Base-by-base conservation (phyloP, 2,888 invertebrate genomes). In the Eremobia ochroleuca region DNA sequence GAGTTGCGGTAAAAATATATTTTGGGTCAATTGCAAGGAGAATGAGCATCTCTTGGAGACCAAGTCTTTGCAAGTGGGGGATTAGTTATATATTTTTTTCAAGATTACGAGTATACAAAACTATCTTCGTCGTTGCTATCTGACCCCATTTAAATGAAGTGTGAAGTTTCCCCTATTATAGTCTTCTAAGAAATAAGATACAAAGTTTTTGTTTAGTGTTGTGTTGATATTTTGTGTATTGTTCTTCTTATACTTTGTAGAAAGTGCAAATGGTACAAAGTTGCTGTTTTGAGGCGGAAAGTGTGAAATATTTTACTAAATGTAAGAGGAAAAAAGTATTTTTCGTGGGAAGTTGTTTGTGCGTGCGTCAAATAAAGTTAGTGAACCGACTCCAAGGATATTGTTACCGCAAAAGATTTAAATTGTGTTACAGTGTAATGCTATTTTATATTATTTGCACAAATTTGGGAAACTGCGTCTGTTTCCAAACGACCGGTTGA, bases 131-230 rank as follows among this genome's bases (percentile, higher is more conserved):
- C 31, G 21, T 67, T 66, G 52, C 25, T 62, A 58, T 68, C 61
- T 77, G 81, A 85, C 77, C 77, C 49, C 46, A 65, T 85, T 81
- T 68, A 28, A 61, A 66, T 66, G 25, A 72, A 87, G 72, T 73
- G 79, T 67, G 73, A 79, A 83, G 71, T 77, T 74, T 58, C 70
- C 25, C 25, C 64, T 73, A 40, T 34, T n/a, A 46, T 6, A 61
- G 59, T 67, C 31, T 67, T 65, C 28, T 61, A 70, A 77, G 75
- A 83, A 79, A 73, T 77, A 73, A 79, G 69, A 68, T 73, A 75
- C 55, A 65, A 85, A 83, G 73, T 73, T 75, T 65, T 77, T 66
- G 61, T 87, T 72, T 62, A 59, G 37, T 73, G 40, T 52, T 67
- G 68, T 62, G 49, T 58, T 76, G 34, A 21, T 52, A 25, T 49